Conservation (phyloP, 2,888 invertebrate species). For the Troides aeacus region DNA sequence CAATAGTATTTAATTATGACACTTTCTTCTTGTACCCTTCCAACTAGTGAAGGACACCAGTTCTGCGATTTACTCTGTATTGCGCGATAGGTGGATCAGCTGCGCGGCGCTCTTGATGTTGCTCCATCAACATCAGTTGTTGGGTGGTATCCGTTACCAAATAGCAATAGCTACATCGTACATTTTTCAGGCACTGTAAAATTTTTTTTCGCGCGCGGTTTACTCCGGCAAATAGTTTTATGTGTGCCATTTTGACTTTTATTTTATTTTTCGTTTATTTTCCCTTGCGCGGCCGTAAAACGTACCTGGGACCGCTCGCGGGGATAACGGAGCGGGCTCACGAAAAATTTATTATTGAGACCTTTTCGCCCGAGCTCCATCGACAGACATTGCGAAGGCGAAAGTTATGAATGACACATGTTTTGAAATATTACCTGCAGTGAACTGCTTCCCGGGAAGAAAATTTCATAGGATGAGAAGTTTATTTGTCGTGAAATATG, state of each 20-base stretch:
- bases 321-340: constrained; percentile 76
- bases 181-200: constrained; percentile 50
- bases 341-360: constrained; percentile 80
- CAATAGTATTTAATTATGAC: neutral
- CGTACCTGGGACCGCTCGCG: constrained; percentile 76
- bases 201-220: constrained; percentile 51
- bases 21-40: neutral
- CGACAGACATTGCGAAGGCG: constrained; percentile 80
- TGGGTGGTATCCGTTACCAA: neutral
- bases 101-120: too few relatives aligned
- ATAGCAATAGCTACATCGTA: neutral
- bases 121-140: too few relatives aligned
- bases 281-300: constrained; percentile 78
- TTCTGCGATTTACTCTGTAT: too few relatives aligned
- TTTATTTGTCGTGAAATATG: constrained; percentile 80
- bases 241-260: constrained; percentile 78
- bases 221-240: constrained; percentile 76
- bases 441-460: constrained; percentile 71
- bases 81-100: too few relatives aligned
- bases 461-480: constrained; percentile 76
- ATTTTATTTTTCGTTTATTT: constrained; percentile 81
- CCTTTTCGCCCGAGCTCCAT: constrained; percentile 77
- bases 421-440: constrained; percentile 80
- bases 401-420: constrained; percentile 81
- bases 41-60: too few relatives aligned